Conservation (phyloP, 2,888 invertebrate genomes). For the Tridacna crocea region DNA sequence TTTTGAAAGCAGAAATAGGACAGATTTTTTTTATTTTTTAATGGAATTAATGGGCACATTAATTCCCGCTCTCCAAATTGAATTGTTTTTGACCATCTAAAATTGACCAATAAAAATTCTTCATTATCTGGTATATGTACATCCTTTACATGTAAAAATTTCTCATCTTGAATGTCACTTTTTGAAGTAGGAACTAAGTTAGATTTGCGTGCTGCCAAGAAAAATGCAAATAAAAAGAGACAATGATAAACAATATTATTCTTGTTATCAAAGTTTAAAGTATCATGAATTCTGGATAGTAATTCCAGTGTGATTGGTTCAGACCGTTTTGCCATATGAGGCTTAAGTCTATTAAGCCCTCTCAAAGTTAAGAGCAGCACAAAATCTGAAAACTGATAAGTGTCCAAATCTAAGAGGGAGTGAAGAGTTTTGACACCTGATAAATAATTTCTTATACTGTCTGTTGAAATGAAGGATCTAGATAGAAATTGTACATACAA, state of each 20-base stretch:
- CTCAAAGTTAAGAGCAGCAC: constrained; percentile 4
- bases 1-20: not conserved
- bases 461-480: no score
- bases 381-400: constrained; percentile 3
- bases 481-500: constrained; percentile 28
- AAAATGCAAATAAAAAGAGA: constrained; percentile 24
- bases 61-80: not conserved
- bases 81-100: not conserved
- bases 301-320: constrained; percentile 13
- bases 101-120: not conserved
- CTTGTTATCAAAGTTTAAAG: not conserved
- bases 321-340: constrained; percentile 4
- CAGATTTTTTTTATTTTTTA: not conserved
- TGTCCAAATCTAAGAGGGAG: not conserved
- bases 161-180: not conserved
- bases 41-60: not conserved
- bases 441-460: no score
- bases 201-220: constrained; percentile 19
- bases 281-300: not conserved
- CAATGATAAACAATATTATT: constrained; percentile 6
- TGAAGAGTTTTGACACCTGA: constrained; percentile 19
- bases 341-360: constrained; percentile 22
- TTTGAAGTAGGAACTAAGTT: constrained; percentile 16
- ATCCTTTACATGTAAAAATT: not conserved
- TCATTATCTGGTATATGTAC: not conserved